Evolutionary conservation across 2,113 vertebrate genomes (phyloP), one percentile per base, ranked within the genome.

Genomic region (Pelmatolapia mariae): DNA sequence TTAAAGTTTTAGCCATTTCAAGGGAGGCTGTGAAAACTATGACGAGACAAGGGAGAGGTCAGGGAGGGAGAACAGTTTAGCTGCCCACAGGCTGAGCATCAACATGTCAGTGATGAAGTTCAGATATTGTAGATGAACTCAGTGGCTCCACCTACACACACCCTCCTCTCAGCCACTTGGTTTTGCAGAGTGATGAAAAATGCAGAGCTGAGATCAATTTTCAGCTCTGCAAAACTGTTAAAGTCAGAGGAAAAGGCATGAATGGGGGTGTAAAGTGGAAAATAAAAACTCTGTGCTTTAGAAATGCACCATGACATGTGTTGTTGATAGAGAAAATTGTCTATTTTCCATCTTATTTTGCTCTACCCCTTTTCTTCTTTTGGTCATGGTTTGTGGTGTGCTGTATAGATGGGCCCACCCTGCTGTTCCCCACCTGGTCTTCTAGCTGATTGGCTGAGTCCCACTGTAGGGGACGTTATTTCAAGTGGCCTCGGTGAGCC

Each of bases 401-500:
- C 47, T 80, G 29, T 83, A 47, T 53, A 22, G 73, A 91, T 79
- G 81, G 81, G 91, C 80, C 91, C 86, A 68, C 89, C 89, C 91
- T 86, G 86, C 81, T 40, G 81, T 85, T 40, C 68, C 87, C 91
- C 88, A 93, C 93, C 87, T 91, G 92, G 73, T 86, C 82, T 57
- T 86, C 79, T 92, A 92, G 88, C 89, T 93, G 89, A 61, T 87
- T 38, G 89, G n/a, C 91, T 83, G 73, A 81, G 83, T 61, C 16
- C 56, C 19, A 12, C 33, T 47, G 36, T 56, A 78, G 40, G 40
- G 66, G n/a, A 83, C 43, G 5, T 85, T 76, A 84, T 90, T 88
- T 87, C 40, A 89, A 87, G 57, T 31, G 15, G 80, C 22, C n/a
- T 91, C 10, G 84, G 94, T 91, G 53, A 94, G 87, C 94, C 91